phyloP scores from a whole-genome alignment of 2,113 vertebrate species.

The Micronisus gabar region DNA sequence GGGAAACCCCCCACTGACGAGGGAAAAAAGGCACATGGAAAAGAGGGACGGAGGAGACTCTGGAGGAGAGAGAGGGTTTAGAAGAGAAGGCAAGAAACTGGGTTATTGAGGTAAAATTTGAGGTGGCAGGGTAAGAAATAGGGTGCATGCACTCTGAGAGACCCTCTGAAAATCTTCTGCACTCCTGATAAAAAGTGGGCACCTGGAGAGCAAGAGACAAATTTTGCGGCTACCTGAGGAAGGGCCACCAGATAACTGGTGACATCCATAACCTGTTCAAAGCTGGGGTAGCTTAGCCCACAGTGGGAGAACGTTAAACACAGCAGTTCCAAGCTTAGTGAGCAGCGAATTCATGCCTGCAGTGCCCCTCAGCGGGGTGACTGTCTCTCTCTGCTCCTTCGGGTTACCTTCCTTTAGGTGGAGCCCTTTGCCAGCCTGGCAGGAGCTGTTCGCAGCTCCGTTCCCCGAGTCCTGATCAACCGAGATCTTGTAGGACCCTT shows the following conservation, averaged over 20 bases:
- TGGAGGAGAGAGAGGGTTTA: not conserved
- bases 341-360: rapidly evolving
- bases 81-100: not conserved
- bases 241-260: not conserved
- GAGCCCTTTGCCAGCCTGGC: constrained; percentile 92
- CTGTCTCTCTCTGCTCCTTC: not conserved
- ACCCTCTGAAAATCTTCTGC: not conserved
- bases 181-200: not conserved
- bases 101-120: not conserved
- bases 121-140: not conserved
- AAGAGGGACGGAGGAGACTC: not conserved
- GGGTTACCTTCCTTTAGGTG: constrained; percentile 72
- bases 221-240: not conserved
- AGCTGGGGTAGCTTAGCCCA: not conserved
- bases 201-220: not conserved
- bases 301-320: rapidly evolving
- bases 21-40: not conserved
- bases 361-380: not conserved
- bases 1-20: not conserved
- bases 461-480: constrained; percentile 90
- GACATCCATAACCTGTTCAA: not conserved
- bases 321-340: rapidly evolving
- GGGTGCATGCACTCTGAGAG: not conserved
- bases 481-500: constrained; percentile 87
- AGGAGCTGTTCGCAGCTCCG: constrained; percentile 72